Conservation (phyloP, 2,113 vertebrate species). For the Marcusenius ussheri region DNA sequence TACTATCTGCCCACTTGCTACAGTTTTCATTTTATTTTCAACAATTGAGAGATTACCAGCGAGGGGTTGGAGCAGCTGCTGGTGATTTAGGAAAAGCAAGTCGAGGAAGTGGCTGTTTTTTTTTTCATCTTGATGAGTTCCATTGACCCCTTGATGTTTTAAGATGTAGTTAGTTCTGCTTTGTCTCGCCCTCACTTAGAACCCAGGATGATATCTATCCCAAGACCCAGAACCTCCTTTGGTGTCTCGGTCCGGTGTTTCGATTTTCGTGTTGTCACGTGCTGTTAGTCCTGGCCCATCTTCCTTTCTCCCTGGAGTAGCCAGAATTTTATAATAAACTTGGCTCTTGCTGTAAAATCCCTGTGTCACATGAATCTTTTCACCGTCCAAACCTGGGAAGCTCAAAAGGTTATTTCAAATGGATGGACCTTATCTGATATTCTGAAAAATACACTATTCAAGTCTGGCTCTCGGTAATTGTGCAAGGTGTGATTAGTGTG, state of each 20-base stretch:
- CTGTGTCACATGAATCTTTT: neutral
- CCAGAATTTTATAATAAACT: neutral
- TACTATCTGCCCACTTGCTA: neutral
- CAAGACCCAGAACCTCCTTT: neutral
- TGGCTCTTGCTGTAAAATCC: neutral
- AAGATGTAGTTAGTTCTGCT: neutral
- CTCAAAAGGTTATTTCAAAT: neutral
- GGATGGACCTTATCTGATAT: neutral
- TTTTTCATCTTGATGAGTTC: neutral
- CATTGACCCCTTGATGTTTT: neutral
- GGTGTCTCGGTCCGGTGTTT: neutral
- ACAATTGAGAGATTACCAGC: neutral
- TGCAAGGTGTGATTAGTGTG: slow-evolving; percentile 54
- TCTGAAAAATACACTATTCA: neutral
- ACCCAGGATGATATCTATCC: neutral
- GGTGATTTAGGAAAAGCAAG: neutral
- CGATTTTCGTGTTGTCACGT: neutral
- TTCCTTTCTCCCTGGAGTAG: neutral
- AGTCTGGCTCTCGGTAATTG: neutral
- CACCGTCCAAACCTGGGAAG: neutral
- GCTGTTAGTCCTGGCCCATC: neutral
- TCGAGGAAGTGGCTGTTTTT: neutral
- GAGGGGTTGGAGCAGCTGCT: neutral
- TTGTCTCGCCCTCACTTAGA: neutral
- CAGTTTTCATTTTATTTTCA: neutral